Conservation (phyloP, 2,113 vertebrate species). For the Spea multiplicata region DNA sequence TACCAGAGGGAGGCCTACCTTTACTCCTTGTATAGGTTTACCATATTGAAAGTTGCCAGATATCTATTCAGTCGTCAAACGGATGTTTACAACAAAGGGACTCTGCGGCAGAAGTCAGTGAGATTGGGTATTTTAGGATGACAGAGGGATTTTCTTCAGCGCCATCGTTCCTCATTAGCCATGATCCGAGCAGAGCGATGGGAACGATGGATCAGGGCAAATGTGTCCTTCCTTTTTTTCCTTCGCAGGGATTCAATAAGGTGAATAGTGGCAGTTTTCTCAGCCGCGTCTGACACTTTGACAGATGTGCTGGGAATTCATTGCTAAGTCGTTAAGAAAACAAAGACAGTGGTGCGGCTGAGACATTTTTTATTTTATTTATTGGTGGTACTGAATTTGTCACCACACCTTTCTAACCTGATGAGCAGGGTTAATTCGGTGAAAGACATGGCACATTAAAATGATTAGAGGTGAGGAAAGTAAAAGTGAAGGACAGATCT, state of each 20-base stretch:
- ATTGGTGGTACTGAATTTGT: no score
- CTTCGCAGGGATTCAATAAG: slow-evolving; percentile 28
- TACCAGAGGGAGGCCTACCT: no score
- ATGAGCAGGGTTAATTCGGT: background rate
- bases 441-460: background rate
- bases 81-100: slow-evolving; percentile 16
- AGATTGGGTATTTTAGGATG: slow-evolving; percentile 36
- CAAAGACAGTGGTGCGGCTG: no score
- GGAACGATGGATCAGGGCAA: slow-evolving; percentile 31
- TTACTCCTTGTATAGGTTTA: background rate
- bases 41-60: slow-evolving; percentile 5
- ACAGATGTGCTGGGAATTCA: slow-evolving; percentile 42
- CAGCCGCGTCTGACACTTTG: slow-evolving; percentile 38
- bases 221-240: slow-evolving; percentile 22
- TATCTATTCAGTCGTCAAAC: slow-evolving; percentile 8
- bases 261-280: slow-evolving; percentile 30
- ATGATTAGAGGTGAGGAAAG: background rate
- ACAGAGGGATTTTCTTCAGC: slow-evolving; percentile 21
- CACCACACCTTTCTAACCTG: no score
- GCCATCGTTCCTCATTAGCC: slow-evolving; percentile 31
- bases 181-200: slow-evolving; percentile 12
- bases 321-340: no score
- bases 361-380: no score
- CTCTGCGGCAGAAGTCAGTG: slow-evolving; percentile 15
- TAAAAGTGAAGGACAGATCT: background rate